These are phyloP conservation scores for Dendrolimus punctatus DNA, from an alignment of 1,140 invertebrate genomes.

Conservation along the genomic window DNA sequence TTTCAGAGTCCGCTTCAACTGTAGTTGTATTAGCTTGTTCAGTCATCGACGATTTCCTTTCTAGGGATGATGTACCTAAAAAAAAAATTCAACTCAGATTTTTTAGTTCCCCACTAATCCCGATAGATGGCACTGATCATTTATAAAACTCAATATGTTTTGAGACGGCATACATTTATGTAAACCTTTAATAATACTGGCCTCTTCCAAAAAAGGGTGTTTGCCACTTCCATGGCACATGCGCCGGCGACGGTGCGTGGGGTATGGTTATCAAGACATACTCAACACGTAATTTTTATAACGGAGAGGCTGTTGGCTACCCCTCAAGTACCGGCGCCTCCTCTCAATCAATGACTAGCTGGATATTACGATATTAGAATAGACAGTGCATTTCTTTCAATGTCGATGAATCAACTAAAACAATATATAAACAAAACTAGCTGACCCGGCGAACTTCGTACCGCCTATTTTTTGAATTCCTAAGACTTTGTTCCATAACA, in stretches of 20 bases:
- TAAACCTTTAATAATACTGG: background rate
- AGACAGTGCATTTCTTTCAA: too few relatives aligned
- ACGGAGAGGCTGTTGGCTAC: conserved; percentile 53
- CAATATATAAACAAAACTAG: too few relatives aligned
- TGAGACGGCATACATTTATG: background rate
- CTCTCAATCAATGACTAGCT: conserved; percentile 3
- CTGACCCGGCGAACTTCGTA: too few relatives aligned
- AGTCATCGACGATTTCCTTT: conserved; percentile 38
- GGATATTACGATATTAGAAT: too few relatives aligned
- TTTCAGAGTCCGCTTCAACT: conserved; percentile 19
- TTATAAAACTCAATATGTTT: conserved; percentile 13
- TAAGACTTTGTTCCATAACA: too few relatives aligned
- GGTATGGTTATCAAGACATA: conserved; percentile 82
- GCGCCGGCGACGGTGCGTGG: conserved; percentile 58
- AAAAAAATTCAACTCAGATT: background rate
- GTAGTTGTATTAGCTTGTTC: conserved; percentile 19
- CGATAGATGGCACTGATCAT: conserved; percentile 11
- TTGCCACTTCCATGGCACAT: conserved; percentile 74
- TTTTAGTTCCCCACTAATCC: conserved; percentile 1
- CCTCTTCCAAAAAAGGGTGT: conserved; percentile 73
- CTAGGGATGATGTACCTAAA: conserved; percentile 42
- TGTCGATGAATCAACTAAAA: too few relatives aligned
- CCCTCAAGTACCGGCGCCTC: conserved; percentile 47
- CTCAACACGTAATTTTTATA: conserved; percentile 78
- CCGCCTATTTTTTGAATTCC: too few relatives aligned